These are phyloP conservation scores for Pygoscelis antarcticus DNA, from an alignment of 2,113 vertebrate species.

Conservation along the genomic window DNA sequence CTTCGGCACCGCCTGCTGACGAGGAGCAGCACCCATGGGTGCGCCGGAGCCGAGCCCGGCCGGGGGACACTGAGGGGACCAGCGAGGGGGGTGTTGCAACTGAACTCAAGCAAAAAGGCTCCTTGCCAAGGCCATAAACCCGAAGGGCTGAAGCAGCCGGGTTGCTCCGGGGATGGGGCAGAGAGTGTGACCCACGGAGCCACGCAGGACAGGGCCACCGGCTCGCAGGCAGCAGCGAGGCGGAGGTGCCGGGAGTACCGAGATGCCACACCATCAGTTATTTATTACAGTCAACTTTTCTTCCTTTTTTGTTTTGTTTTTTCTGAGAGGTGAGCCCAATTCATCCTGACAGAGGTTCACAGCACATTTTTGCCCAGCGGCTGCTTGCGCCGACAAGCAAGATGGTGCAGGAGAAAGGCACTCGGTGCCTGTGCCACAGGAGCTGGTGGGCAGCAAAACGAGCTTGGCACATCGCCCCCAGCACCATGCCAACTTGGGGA, in stretches of 20 bases:
- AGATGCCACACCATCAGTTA: background rate
- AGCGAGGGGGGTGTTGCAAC: background rate
- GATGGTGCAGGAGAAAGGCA: rapidly evolving
- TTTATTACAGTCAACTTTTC: background rate
- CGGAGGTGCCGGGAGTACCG: rapidly evolving
- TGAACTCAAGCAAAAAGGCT: background rate
- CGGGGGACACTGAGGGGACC: background rate
- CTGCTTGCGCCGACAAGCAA: background rate
- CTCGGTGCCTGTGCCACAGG: background rate
- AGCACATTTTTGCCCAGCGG: background rate
- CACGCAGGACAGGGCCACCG: background rate
- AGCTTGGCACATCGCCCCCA: background rate
- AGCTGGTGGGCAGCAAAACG: background rate
- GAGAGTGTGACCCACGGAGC: background rate
- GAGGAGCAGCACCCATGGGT: background rate
- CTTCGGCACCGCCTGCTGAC: rapidly evolving
- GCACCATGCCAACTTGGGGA: rapidly evolving
- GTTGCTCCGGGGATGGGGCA: background rate
- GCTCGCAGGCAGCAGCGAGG: background rate
- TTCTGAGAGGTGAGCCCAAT: background rate
- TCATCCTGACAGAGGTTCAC: conserved; percentile 15
- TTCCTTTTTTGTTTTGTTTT: background rate
- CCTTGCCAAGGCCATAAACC: background rate
- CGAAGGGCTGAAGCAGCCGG: background rate
- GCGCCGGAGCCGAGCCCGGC: background rate